Percentiles rank a stretch among this genome's conserved stretches.
These are phyloP conservation scores for Drosophila micromelanica DNA, from an alignment of 1,140 invertebrate genomes.

Conservation along the genomic window DNA sequence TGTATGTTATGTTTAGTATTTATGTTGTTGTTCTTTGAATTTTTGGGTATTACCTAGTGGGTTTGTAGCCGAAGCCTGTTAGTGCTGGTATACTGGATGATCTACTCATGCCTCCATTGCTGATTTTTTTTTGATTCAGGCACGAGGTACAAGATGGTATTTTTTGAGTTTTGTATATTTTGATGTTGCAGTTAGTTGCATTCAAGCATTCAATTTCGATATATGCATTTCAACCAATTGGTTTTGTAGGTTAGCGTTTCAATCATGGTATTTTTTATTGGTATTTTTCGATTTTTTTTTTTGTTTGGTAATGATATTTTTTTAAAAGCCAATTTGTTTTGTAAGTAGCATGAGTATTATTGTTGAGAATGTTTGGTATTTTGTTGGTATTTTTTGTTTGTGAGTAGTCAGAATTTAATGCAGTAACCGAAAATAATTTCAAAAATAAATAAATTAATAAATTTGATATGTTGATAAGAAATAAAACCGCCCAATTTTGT, in stretches of 20 bases:
- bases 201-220: constrained; percentile 53
- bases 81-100: constrained; percentile 94
- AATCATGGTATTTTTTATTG: constrained; percentile 32
- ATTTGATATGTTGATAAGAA: constrained; percentile 31
- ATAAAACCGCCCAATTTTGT: constrained; percentile 5
- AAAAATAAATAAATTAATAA: constrained; percentile 68
- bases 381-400: constrained; percentile 48
- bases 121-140: constrained; percentile 59
- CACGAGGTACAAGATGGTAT: constrained; percentile 46
- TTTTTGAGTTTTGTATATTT: constrained; percentile 27
- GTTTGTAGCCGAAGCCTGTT: constrained; percentile 91
- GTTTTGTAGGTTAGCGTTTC: constrained; percentile 44
- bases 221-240: constrained; percentile 65
- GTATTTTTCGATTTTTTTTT: constrained; percentile 9
- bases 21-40: constrained; percentile 17
- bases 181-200: constrained; percentile 69
- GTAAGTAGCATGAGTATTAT: constrained; percentile 47
- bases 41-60: constrained; percentile 85
- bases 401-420: constrained; percentile 61
- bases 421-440: constrained; percentile 67
- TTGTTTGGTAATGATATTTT: neutral
- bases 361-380: constrained; percentile 9
- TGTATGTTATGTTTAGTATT: constrained; percentile 53
- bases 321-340: constrained; percentile 53
- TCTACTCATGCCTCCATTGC: constrained; percentile 90